A percentile compares a stretch with the other conserved stretches of the same genome.
These are phyloP conservation scores for Mythimna impura DNA, from an alignment of 2,888 invertebrate species.

Conservation along the genomic window DNA sequence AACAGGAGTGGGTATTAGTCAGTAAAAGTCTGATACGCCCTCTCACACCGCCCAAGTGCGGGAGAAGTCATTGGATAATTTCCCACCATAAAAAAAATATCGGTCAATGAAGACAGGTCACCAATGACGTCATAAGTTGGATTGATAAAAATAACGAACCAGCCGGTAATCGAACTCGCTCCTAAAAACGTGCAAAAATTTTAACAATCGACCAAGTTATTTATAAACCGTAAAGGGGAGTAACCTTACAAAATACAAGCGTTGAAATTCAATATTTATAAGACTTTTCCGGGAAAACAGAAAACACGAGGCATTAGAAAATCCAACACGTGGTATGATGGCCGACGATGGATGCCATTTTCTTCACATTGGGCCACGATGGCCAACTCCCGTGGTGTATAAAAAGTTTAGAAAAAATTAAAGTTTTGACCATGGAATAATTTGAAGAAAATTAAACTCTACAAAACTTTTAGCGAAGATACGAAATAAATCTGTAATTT, in stretches of 20 bases:
- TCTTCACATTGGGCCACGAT: constrained; percentile 32
- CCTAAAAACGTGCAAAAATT: background rate
- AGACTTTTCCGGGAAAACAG: constrained; percentile 26
- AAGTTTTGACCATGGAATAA: background rate
- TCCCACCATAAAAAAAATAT: background rate
- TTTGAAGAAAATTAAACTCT: background rate
- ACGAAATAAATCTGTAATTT: background rate
- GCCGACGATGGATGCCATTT: background rate
- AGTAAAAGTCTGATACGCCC: no score
- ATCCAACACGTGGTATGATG: constrained; percentile 32
- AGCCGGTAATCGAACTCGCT: constrained; percentile 7
- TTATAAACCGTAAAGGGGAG: constrained; percentile 1
- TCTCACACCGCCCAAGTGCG: no score
- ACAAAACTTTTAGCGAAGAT: background rate
- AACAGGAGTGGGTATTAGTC: no score
- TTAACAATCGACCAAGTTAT: background rate
- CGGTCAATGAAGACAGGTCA: background rate
- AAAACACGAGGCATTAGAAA: constrained; percentile 17
- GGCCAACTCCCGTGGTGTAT: background rate
- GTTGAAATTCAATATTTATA: constrained; percentile 22
- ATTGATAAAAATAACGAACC: background rate
- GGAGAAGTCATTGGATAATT: no score
- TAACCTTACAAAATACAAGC: constrained; percentile 17
- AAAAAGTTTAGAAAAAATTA: background rate
- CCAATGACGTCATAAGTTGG: background rate